Conservation (phyloP, 2,888 invertebrate species). For the Drymonia ruficornis region DNA sequence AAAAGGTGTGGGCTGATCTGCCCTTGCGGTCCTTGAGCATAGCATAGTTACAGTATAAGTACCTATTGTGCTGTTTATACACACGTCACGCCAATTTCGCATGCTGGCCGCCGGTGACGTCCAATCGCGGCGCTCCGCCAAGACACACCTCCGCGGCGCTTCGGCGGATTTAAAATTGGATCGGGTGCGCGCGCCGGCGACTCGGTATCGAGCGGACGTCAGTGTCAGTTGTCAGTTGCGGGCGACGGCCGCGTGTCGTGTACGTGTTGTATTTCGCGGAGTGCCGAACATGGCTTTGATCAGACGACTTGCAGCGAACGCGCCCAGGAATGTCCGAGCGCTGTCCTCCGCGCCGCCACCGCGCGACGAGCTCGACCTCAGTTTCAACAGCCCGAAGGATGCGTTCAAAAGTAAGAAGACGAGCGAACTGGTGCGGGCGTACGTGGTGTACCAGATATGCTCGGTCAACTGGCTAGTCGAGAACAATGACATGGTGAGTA, state of each 20-base stretch:
- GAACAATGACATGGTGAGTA: constrained; percentile 95
- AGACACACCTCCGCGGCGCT: constrained; percentile 76
- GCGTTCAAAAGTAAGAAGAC: constrained; percentile 98
- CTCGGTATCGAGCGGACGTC: constrained; percentile 74
- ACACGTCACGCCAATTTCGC: constrained; percentile 29
- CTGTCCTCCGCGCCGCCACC: constrained; percentile 56
- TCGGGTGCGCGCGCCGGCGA: constrained; percentile 75
- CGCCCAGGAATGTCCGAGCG: constrained; percentile 65
- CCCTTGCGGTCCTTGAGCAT: constrained; percentile 37
- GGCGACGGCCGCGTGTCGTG: constrained; percentile 65
- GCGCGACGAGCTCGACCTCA: constrained; percentile 91
- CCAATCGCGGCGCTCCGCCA: constrained; percentile 59
- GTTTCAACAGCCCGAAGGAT: constrained; percentile 94
- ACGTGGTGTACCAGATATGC: constrained; percentile 96
- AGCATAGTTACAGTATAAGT: no score
- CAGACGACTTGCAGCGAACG: constrained; percentile 68
- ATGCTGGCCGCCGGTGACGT: constrained; percentile 41
- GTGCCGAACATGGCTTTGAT: constrained; percentile 76
- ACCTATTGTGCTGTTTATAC: constrained; percentile 29
- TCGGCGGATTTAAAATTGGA: constrained; percentile 72
- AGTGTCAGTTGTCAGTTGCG: constrained; percentile 66
- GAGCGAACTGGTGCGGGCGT: constrained; percentile 94
- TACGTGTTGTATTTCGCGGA: constrained; percentile 59
- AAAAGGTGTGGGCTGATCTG: constrained; percentile 11
- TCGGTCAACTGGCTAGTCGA: constrained; percentile 94